A percentile compares a stretch with the other conserved stretches of the same genome.
phyloP scores from a whole-genome alignment of 2,888 invertebrate species.

The Cantharis lateralis region DNA sequence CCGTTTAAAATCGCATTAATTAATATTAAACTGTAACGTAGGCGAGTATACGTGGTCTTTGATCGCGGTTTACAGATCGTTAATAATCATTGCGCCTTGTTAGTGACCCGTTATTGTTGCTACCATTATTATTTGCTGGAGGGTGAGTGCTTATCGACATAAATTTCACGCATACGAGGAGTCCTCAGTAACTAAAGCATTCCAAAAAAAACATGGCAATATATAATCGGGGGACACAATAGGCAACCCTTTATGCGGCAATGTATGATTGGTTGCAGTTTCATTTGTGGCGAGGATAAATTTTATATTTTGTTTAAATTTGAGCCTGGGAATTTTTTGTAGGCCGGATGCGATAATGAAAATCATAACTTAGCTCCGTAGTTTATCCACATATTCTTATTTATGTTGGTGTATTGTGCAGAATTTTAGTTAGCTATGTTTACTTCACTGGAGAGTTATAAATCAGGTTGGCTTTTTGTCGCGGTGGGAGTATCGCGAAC shows the following conservation, averaged over 20 bases:
- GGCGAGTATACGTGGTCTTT: constrained; percentile 8
- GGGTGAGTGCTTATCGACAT: neutral
- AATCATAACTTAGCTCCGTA: neutral
- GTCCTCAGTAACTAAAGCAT: neutral
- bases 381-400: constrained; percentile 25
- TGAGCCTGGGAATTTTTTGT: neutral
- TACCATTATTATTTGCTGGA: neutral
- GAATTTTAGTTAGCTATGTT: constrained; percentile 44
- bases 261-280: too few species aligned
- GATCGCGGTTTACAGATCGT: constrained; percentile 16
- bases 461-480: constrained; percentile 32
- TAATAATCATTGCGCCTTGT: constrained; percentile 17
- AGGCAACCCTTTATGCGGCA: too few species aligned
- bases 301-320: neutral
- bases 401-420: constrained; percentile 21
- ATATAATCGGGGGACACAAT: too few species aligned
- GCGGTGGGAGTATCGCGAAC: constrained; percentile 32
- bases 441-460: constrained; percentile 36
- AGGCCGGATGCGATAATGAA: neutral
- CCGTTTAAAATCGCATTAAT: constrained; percentile 22
- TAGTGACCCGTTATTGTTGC: constrained; percentile 11
- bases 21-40: constrained; percentile 16
- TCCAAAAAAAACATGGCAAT: too few species aligned
- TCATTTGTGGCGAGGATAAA: neutral
- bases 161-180: neutral